Evolutionary conservation across 2,797 vertebrate species (phyloP).

Genomic region (Ateles fusciceps): DNA sequence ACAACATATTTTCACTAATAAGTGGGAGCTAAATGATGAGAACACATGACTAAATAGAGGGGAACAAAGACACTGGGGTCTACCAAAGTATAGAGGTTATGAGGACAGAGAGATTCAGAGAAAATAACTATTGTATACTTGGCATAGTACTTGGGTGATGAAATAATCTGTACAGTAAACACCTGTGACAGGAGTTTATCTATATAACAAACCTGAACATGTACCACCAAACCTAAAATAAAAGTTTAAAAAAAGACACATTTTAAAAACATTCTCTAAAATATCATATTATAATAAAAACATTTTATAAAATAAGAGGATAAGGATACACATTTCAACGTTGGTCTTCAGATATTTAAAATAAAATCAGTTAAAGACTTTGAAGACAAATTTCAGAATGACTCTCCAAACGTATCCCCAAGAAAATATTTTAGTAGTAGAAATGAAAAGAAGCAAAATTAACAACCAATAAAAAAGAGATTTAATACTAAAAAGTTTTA

Average conservation of each 20-base stretch:
- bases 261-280: neutral
- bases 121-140: neutral
- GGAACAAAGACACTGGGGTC: neutral
- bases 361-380: neutral
- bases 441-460: neutral
- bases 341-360: conserved; percentile 11
- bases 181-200: neutral
- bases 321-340: neutral
- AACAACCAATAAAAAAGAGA: neutral
- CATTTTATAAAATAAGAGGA: neutral
- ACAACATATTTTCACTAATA: neutral
- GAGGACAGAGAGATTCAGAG: neutral
- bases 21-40: neutral
- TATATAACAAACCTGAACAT: neutral
- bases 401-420: neutral
- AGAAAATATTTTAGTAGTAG: neutral
- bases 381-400: neutral
- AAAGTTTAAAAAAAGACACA: neutral
- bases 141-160: neutral
- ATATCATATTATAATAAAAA: neutral
- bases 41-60: neutral
- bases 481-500: neutral
- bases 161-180: neutral
- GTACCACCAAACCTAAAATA: neutral
- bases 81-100: neutral